Evolutionary conservation across 2,113 vertebrate genomes (phyloP), one percentile per base, ranked within the genome.

Genomic region (Limnothrissa miodon): DNA sequence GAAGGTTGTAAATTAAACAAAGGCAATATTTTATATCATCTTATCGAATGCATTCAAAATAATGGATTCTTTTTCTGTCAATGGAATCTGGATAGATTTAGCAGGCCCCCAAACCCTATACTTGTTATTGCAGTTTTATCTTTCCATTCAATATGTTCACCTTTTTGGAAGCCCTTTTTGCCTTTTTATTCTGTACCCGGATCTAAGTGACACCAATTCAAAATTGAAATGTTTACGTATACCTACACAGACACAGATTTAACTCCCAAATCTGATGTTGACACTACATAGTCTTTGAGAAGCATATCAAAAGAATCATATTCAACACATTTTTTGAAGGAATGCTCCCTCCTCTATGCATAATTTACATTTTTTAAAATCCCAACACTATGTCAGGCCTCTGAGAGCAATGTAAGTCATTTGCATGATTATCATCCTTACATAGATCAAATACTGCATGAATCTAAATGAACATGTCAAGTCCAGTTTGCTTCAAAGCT

Each of bases 401-500:
- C 51, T 23, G 46, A 62, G 62, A 78, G 36, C 62, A 45, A 25
- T 56, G 29, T 62, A 80, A 45, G 45, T 53, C 21, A 33, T 45
- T 59, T 66, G 44, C 36, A 13, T 83, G 42, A 45, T 86, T 66
- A 80, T 23, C 21, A 66, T 10, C 36, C 45, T 53, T 46, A 53
- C 78, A 79, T 84, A 53, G 83, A 79, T 84, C 83, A 80, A 80
- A 84, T 82, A n/a, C n/a, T n/a, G n/a, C n/a, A 85, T 42, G n/a
- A 48, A 51, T 80, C 8, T 78, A 83, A 81, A 66, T 29, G 51
- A 83, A 81, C 21, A 83, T 5, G 9, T 39, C 62, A 81, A 39
- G 82, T 5, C 6, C 46, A 46, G 81, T 36, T 45, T 33, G 51
- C 46, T 56, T 4, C 1, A 56, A 56, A 56, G 78, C 7, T 78